Evolutionary conservation across 1,140 invertebrate genomes (phyloP), one percentile per base, ranked within the genome.

Genomic region (Apis florea): DNA sequence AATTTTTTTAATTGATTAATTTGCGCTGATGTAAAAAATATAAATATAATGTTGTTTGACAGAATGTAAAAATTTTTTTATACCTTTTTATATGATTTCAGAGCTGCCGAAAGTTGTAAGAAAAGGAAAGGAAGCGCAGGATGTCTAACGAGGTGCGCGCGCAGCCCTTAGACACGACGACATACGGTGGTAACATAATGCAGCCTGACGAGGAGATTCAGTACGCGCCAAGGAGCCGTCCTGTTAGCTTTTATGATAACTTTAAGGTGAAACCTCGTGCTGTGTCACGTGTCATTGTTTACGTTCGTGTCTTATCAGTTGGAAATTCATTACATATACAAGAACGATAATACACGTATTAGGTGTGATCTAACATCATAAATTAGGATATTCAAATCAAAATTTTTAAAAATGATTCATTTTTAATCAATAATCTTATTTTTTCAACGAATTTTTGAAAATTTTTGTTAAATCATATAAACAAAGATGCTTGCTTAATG

Each of bases 171-270:
- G 63, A 74, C 54, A 58, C 82, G 31, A 40, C 71, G 72, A 82
- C 24, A 8, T 58, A 79, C 63, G 67, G 61, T 31, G 77, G n/a
- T 63, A 66, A 26, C 70, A 83, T 86, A 74, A 89, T 89, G 81
- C 89, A 92, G 85, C 80, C 90, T 68, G 90, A 92, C 70, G 90
- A 92, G 67, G 91, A 92, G 82, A 89, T 83, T 89, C 92, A 93
- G 91, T 93, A 88, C 78, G 88, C 89, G 73, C 86, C 90, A 80
- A 92, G 90, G 84, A 92, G 91, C 75, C 92, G 93, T 70, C 92
- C 93, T 61, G 92, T 93, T 67, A 93, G 93, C 89, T 92, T 93
- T 85, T 94, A 94, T 83, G 92, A 93, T 73, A 93, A 94, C 88
- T 93, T 92, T 76, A 92, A 92, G 92, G 91, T 92, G 80, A 79